Evolutionary conservation across 2,888 invertebrate species (phyloP).

Genomic region (Carpatolechia fugitivella): DNA sequence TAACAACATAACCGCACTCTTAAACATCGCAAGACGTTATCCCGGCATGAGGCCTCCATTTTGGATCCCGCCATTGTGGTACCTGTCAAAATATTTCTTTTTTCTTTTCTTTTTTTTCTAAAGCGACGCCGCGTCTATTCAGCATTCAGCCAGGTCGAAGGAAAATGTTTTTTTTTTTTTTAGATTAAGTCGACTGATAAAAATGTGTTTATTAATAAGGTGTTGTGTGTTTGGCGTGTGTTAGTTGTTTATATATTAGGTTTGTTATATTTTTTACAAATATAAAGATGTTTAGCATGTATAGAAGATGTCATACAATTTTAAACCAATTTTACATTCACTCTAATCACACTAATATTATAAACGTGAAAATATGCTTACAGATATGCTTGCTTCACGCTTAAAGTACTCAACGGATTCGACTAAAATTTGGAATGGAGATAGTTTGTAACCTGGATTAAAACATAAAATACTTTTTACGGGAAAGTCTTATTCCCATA

Average conservation of each 20-base stretch:
- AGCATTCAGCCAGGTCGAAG: not conserved
- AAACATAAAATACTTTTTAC: too few relatives aligned
- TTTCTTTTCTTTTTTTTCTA: slow-evolving; percentile 35
- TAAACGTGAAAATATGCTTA: too few relatives aligned
- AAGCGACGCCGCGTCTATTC: slow-evolving; percentile 2
- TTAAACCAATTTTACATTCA: too few relatives aligned
- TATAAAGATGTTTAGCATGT: too few relatives aligned
- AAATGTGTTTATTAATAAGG: slow-evolving; percentile 6
- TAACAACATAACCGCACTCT: slow-evolving; percentile 25
- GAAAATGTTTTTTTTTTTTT: slow-evolving; percentile 8
- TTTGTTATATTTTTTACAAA: not conserved
- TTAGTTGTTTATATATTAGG: not conserved
- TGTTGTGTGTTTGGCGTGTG: slow-evolving; percentile 1
- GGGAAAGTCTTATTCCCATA: too few relatives aligned
- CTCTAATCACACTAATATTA: too few relatives aligned
- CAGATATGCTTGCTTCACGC: too few relatives aligned
- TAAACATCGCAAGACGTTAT: slow-evolving; percentile 28
- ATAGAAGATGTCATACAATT: too few relatives aligned
- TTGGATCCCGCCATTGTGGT: slow-evolving; percentile 54
- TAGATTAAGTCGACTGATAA: not conserved
- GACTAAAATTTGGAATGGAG: too few relatives aligned
- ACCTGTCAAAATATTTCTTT: slow-evolving; percentile 69
- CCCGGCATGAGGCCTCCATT: slow-evolving; percentile 56
- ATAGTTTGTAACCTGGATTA: too few relatives aligned
- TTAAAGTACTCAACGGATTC: too few relatives aligned